phyloP scores from a whole-genome alignment of 2,797 vertebrate species.

The Ptychobarbus kaznakovi region DNA sequence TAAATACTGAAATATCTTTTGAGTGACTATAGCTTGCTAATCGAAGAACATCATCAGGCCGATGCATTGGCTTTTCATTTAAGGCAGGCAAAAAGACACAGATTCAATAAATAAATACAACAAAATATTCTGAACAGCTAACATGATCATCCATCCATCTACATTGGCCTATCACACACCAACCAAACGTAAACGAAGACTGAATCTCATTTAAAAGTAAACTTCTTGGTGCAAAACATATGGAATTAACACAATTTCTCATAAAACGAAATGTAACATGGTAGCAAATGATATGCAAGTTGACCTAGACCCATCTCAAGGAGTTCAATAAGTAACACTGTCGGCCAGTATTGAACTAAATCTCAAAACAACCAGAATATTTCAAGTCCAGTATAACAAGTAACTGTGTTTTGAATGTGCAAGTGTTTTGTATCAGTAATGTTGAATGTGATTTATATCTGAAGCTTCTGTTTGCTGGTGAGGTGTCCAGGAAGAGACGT shows the following conservation, averaged over 20 bases:
- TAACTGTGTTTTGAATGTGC: neutral
- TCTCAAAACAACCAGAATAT: neutral
- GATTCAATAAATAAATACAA: conserved; percentile 57
- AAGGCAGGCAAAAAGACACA: conserved; percentile 62
- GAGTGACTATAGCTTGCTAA: conserved; percentile 45
- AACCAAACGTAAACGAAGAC: conserved; percentile 17
- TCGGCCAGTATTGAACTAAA: neutral
- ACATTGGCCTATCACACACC: neutral
- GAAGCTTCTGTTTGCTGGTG: conserved; percentile 29
- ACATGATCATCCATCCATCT: conserved; percentile 6
- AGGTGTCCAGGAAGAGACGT: conserved; percentile 21
- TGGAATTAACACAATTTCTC: neutral
- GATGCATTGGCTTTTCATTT: conserved; percentile 59
- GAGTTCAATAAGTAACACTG: neutral
- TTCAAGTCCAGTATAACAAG: neutral
- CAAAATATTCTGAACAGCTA: conserved; percentile 41
- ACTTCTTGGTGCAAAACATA: conserved; percentile 52
- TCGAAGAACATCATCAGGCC: conserved; percentile 47
- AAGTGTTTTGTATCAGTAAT: neutral
- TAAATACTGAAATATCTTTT: conserved; percentile 40
- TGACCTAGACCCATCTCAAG: conserved; percentile 24
- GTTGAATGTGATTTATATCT: neutral
- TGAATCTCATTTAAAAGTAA: conserved; percentile 34
- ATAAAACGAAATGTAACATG: conserved; percentile 5
- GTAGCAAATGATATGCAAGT: conserved; percentile 10